Evolutionary conservation across 2,888 invertebrate species (phyloP).

Genomic region (Apamea anceps): DNA sequence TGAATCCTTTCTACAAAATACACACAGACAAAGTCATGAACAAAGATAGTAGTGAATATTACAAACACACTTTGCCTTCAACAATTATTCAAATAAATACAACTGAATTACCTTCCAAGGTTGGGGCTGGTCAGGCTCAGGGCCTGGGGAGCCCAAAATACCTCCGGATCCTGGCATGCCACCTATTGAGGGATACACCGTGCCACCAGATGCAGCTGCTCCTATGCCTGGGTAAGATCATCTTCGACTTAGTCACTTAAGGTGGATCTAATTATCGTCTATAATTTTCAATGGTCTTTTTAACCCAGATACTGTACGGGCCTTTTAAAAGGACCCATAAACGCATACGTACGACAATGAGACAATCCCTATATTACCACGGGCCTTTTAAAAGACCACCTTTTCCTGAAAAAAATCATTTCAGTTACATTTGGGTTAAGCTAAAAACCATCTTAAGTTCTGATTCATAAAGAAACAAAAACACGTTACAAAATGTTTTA

Average conservation of each 20-base stretch:
- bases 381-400: not conserved
- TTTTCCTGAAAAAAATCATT: not conserved
- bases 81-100: not conserved
- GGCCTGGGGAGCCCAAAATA: conserved; percentile 80
- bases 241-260: not conserved
- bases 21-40: not conserved
- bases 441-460: not conserved
- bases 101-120: conserved; percentile 67
- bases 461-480: not conserved
- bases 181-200: conserved; percentile 81
- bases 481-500: not conserved
- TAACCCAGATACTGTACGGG: not conserved
- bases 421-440: not conserved
- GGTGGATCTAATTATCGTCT: not conserved
- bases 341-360: not conserved
- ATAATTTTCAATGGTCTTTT: not conserved
- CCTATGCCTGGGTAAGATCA: conserved; percentile 82
- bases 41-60: not conserved
- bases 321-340: not conserved
- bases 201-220: conserved; percentile 74
- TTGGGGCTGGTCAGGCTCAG: conserved; percentile 85
- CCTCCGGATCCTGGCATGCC: conserved; percentile 77
- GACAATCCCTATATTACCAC: not conserved
- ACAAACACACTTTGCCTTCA: not conserved
- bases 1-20: not conserved